Evolutionary conservation across 2,888 invertebrate species (phyloP).

Genomic region (Drosophila diplacantha): DNA sequence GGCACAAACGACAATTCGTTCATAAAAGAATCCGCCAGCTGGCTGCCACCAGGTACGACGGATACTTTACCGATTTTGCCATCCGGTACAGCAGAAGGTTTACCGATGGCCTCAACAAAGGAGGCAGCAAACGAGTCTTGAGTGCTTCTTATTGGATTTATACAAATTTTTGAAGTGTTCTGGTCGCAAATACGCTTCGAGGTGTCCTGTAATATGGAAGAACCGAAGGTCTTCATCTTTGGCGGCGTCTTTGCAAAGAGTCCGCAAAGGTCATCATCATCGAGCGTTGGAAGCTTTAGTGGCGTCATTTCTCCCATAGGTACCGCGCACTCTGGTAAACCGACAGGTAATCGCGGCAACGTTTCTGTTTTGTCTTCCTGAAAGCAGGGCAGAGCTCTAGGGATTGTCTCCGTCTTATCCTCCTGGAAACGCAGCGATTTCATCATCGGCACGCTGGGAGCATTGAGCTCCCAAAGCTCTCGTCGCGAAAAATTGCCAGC

Average conservation of each 20-base stretch:
- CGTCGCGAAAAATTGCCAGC: constrained; percentile 70
- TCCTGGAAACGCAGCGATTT: constrained; percentile 70
- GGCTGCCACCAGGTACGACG: constrained; percentile 19
- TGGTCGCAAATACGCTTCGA: constrained; percentile 58
- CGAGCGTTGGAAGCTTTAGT: constrained; percentile 36
- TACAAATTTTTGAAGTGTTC: constrained; percentile 49
- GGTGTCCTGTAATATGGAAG: constrained; percentile 29
- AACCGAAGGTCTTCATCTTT: constrained; percentile 35
- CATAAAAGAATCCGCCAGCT: constrained; percentile 55
- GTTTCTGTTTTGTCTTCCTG: constrained; percentile 76
- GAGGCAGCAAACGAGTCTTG: constrained; percentile 7
- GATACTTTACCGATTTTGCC: constrained; percentile 10
- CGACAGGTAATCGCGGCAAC: constrained; percentile 45
- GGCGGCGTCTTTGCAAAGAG: constrained; percentile 69
- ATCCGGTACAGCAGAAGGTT: constrained; percentile 10
- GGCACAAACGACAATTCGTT: constrained; percentile 60
- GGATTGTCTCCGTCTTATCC: constrained; percentile 74
- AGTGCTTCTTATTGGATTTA: constrained; percentile 27
- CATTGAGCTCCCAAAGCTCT: constrained; percentile 68
- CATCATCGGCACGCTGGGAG: constrained; percentile 51
- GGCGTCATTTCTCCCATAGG: constrained; percentile 17
- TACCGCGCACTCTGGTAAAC: constrained; percentile 28
- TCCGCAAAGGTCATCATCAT: constrained; percentile 61
- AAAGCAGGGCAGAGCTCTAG: constrained; percentile 57
- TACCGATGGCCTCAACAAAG: constrained; percentile 20